Conservation (phyloP, 2,113 vertebrate genomes). For the Melanocharis versteri region DNA sequence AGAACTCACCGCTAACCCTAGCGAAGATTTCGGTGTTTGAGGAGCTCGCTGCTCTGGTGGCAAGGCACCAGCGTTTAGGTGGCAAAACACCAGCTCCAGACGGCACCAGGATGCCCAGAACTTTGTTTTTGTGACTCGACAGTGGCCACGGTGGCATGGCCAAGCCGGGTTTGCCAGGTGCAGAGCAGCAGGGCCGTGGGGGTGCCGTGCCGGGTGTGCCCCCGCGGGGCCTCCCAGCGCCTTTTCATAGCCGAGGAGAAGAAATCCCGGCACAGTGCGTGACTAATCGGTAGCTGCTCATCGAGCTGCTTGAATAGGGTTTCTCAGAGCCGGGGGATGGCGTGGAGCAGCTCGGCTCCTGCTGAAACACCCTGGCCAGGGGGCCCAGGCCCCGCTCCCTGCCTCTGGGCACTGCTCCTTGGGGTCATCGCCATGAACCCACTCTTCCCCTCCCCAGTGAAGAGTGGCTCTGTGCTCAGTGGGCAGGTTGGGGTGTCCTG, state of each 20-base stretch:
- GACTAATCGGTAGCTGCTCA: not conserved
- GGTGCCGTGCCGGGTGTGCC: not conserved
- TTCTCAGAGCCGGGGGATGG: not conserved
- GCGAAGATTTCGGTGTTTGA: fast-evolving
- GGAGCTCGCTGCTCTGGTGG: fast-evolving
- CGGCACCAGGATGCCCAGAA: fast-evolving
- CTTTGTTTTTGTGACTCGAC: fast-evolving
- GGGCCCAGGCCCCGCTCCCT: not conserved
- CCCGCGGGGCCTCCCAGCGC: not conserved
- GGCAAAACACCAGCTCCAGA: not conserved
- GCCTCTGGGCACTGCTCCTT: fast-evolving
- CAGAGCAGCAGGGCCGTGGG: not conserved
- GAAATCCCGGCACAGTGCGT: not conserved
- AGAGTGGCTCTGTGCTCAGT: not conserved
- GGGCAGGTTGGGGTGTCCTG: not conserved
- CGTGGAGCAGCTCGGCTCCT: not conserved
- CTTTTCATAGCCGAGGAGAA: not conserved
- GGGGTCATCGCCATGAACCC: fast-evolving
- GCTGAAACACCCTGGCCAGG: not conserved
- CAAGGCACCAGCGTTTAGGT: fast-evolving
- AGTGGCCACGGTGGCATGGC: fast-evolving
- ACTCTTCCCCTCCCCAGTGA: not conserved
- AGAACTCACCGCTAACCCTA: fast-evolving
- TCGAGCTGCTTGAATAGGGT: not conserved
- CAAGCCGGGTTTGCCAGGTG: not conserved